phyloP scores from a whole-genome alignment of 53 echinoderm and acorn worm genomes.

The Arbacia lixula region DNA sequence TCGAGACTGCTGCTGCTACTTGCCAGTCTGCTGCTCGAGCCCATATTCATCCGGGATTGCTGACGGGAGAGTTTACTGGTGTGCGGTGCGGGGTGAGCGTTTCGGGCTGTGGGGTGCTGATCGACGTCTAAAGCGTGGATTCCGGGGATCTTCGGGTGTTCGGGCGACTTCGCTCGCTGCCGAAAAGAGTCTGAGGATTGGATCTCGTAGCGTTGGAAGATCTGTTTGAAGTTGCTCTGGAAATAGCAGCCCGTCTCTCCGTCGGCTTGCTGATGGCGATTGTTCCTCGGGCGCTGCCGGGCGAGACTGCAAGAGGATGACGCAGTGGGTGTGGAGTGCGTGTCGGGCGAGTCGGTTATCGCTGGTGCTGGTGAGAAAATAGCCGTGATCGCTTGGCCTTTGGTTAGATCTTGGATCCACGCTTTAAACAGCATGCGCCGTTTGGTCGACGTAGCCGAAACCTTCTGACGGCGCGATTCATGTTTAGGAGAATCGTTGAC shows the following conservation, averaged over 20 bases:
- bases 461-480: neutral
- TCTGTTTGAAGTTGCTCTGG: slow-evolving; percentile 64
- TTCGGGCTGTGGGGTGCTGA: neutral
- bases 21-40: slow-evolving; percentile 26
- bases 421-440: slow-evolving; percentile 41
- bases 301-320: slow-evolving; percentile 41
- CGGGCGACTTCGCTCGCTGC: slow-evolving; percentile 47
- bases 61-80: slow-evolving; percentile 45
- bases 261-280: neutral
- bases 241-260: slow-evolving; percentile 18
- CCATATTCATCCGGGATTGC: slow-evolving; percentile 44
- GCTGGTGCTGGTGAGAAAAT: slow-evolving; percentile 57
- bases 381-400: slow-evolving; percentile 49
- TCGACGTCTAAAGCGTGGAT: neutral
- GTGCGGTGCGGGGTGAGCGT: neutral
- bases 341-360: slow-evolving; percentile 4
- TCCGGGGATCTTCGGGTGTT: slow-evolving; percentile 7
- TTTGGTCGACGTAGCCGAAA: slow-evolving; percentile 51
- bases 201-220: slow-evolving; percentile 80
- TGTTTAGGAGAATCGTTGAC: neutral
- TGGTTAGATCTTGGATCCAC: slow-evolving; percentile 36
- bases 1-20: slow-evolving; percentile 53
- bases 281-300: slow-evolving; percentile 13
- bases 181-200: slow-evolving; percentile 79
- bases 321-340: neutral